Evolutionary conservation across 2,113 vertebrate genomes (phyloP).

Genomic region (Carassius carassius): DNA sequence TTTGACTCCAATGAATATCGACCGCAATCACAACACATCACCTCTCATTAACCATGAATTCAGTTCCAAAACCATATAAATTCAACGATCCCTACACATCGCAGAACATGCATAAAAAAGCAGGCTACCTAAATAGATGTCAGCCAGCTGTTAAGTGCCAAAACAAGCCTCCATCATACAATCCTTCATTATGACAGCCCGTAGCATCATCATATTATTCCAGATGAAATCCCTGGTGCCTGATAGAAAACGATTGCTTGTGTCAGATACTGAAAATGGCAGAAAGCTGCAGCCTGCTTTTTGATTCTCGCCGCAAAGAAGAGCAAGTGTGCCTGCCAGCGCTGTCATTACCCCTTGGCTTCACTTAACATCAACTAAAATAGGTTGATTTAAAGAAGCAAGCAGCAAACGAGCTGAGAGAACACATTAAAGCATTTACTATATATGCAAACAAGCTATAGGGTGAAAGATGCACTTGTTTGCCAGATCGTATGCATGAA

Average conservation of each 20-base stretch:
- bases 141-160: slow-evolving; percentile 25
- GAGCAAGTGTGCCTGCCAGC: slow-evolving; percentile 29
- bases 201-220: slow-evolving; percentile 27
- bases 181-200: slow-evolving; percentile 1
- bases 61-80: background rate
- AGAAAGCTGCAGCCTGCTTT: slow-evolving; percentile 5
- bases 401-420: background rate
- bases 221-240: slow-evolving; percentile 11
- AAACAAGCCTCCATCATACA: slow-evolving; percentile 13
- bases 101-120: background rate
- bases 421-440: background rate
- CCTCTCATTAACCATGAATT: background rate
- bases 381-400: slow-evolving; percentile 23
- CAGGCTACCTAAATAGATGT: background rate
- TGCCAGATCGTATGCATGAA: background rate
- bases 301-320: slow-evolving; percentile 19
- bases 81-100: background rate
- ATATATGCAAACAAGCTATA: slow-evolving; percentile 7
- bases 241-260: background rate
- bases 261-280: slow-evolving; percentile 1
- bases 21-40: background rate
- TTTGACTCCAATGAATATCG: background rate
- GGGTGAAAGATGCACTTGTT: background rate
- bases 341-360: slow-evolving; percentile 32
- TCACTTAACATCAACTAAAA: slow-evolving; percentile 43